These are phyloP conservation scores for Mirounga angustirostris DNA, from an alignment of 2,113 vertebrate genomes.

Conservation along the genomic window DNA sequence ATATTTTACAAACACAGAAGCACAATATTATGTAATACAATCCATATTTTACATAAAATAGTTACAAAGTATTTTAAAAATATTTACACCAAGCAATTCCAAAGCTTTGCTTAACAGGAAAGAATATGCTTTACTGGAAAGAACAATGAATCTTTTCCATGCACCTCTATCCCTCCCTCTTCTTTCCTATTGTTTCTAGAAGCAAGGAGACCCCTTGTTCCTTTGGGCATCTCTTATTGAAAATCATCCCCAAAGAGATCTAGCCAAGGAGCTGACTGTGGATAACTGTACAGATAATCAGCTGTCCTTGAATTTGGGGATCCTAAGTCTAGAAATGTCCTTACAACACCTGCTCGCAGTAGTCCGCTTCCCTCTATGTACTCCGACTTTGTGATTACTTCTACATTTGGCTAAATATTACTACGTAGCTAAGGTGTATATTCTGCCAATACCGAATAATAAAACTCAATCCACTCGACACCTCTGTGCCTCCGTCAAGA, in stretches of 20 bases:
- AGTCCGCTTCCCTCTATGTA: background rate
- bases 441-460: background rate
- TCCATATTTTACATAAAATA: slow-evolving; percentile 9
- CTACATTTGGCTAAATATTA: slow-evolving; percentile 17
- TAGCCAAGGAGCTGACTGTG: background rate
- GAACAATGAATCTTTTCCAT: slow-evolving; percentile 2
- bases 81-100: background rate
- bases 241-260: background rate
- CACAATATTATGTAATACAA: background rate
- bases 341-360: background rate
- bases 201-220: background rate
- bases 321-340: background rate
- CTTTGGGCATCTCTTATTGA: background rate
- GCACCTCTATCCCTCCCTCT: background rate
- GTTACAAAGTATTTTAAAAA: background rate
- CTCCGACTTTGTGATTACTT: background rate
- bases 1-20: slow-evolving; percentile 53
- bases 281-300: background rate
- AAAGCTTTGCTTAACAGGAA: slow-evolving; percentile 39
- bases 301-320: background rate
- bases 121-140: background rate
- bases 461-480: background rate
- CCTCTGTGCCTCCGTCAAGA: background rate
- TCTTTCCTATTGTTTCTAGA: slow-evolving; percentile 13
- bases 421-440: background rate